phyloP scores from a whole-genome alignment of 2,888 invertebrate species.

The Xestia sexstrigata region DNA sequence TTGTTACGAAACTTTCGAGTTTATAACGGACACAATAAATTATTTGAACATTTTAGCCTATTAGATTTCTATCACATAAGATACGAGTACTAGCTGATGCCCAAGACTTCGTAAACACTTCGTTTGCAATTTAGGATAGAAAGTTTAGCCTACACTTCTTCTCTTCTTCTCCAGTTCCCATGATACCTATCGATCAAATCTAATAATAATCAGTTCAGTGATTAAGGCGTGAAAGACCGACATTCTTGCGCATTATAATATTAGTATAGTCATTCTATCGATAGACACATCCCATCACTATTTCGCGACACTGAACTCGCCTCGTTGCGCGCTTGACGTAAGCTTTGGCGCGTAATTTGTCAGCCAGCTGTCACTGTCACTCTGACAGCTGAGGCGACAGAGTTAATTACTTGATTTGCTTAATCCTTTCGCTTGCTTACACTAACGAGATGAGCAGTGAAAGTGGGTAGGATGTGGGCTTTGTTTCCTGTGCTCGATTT shows the following conservation, averaged over 20 bases:
- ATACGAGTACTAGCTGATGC: not conserved
- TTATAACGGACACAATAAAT: not conserved
- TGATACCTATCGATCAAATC: not conserved
- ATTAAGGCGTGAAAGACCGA: not conserved
- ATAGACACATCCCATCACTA: constrained; percentile 15
- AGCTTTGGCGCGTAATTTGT: constrained; percentile 57
- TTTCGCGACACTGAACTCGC: constrained; percentile 5
- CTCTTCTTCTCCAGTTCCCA: too few relatives aligned
- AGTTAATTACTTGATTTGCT: constrained; percentile 46
- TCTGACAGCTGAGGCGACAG: constrained; percentile 37
- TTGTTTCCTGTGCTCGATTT: constrained; percentile 37
- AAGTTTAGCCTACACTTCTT: not conserved
- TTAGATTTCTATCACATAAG: too few relatives aligned
- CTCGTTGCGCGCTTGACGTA: constrained; percentile 34
- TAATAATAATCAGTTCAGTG: not conserved
- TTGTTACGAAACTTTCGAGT: not conserved
- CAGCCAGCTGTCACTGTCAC: constrained; percentile 48
- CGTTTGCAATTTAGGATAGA: not conserved
- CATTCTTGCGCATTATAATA: not conserved
- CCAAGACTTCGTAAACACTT: too few relatives aligned
- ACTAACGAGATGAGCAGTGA: constrained; percentile 45
- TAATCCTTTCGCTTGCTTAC: constrained; percentile 48
- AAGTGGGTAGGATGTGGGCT: constrained; percentile 21
- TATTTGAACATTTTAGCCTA: too few relatives aligned
- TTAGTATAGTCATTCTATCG: constrained; percentile 10